Percentiles rank a stretch among this genome's conserved stretches.
These are phyloP conservation scores for Zaprionus capensis DNA, from an alignment of 1,140 invertebrate species.

Conservation along the genomic window DNA sequence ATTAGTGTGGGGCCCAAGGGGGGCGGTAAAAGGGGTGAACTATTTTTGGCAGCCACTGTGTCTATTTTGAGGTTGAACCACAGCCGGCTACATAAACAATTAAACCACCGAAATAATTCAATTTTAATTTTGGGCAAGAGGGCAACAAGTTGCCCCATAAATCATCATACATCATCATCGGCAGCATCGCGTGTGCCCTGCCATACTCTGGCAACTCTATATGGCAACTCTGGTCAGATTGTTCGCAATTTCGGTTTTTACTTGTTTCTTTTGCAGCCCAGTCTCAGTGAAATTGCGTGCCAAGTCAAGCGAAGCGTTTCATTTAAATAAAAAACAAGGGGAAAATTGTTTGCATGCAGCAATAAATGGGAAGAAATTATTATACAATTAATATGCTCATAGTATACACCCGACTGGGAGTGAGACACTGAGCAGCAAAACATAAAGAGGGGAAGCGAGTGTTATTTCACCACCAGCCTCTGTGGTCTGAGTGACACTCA, in stretches of 20 bases:
- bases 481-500: not conserved
- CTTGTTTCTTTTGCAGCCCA: conserved; percentile 34
- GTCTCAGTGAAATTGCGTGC: conserved; percentile 64
- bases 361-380: conserved; percentile 72
- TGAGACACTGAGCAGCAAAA: conserved; percentile 31
- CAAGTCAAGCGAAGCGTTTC: conserved; percentile 69
- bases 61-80: conserved; percentile 63
- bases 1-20: conserved; percentile 39
- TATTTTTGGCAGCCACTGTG: conserved; percentile 65
- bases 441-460: conserved; percentile 3
- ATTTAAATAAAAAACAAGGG: conserved; percentile 67
- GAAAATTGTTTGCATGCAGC: conserved; percentile 70
- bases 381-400: conserved; percentile 68
- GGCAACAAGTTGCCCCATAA: conserved; percentile 62
- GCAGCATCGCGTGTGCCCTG: not conserved
- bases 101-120: conserved; percentile 49
- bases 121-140: not conserved
- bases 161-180: not conserved
- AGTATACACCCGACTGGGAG: conserved; percentile 11
- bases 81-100: not conserved
- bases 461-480: conserved; percentile 53
- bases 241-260: conserved; percentile 38
- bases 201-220: too few species aligned
- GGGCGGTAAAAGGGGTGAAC: conserved; percentile 9
- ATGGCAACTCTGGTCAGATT: not conserved